Evolutionary conservation across 2,888 invertebrate genomes (phyloP).

Genomic region (Venusia cambrica): DNA sequence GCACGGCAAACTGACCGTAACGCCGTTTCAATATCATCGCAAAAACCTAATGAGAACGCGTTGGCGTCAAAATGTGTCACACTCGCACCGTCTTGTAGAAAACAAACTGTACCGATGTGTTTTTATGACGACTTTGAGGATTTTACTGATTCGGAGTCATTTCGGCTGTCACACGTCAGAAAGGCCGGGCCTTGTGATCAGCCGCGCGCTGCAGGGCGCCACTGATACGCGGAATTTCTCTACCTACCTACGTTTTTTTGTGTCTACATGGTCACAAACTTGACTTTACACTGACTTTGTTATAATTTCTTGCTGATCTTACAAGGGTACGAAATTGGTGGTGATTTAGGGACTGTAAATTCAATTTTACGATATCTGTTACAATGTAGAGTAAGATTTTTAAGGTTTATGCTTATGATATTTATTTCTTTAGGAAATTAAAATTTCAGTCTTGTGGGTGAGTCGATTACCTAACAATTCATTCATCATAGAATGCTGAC

Average conservation of each 20-base stretch:
- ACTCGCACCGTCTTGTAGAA: conserved; percentile 59
- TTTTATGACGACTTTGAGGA: conserved; percentile 42
- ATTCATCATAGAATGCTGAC: too few species aligned
- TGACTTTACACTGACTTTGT: conserved; percentile 32
- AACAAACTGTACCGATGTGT: conserved; percentile 65
- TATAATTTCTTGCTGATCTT: conserved; percentile 28
- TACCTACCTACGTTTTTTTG: conserved; percentile 59
- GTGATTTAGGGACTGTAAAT: conserved; percentile 5
- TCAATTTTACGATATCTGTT: conserved; percentile 1
- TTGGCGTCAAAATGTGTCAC: conserved; percentile 65
- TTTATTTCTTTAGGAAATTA: too few species aligned
- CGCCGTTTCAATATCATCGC: conserved; percentile 15
- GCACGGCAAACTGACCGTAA: conserved; percentile 29
- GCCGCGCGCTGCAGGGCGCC: conserved; percentile 71
- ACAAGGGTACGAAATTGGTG: conserved; percentile 12
- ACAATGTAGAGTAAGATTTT: neutral
- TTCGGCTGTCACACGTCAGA: conserved; percentile 72
- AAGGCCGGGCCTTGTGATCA: conserved; percentile 51
- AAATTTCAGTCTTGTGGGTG: too few species aligned
- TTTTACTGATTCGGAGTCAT: conserved; percentile 62
- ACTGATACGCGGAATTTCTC: conserved; percentile 62
- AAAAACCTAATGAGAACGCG: conserved; percentile 42
- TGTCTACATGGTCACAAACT: conserved; percentile 34
- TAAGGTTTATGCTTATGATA: too few species aligned
- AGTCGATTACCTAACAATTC: too few species aligned